Percentiles rank a stretch among this genome's conserved stretches.
Conservation (phyloP, 2,888 invertebrate species). For the Laothoe populi region DNA sequence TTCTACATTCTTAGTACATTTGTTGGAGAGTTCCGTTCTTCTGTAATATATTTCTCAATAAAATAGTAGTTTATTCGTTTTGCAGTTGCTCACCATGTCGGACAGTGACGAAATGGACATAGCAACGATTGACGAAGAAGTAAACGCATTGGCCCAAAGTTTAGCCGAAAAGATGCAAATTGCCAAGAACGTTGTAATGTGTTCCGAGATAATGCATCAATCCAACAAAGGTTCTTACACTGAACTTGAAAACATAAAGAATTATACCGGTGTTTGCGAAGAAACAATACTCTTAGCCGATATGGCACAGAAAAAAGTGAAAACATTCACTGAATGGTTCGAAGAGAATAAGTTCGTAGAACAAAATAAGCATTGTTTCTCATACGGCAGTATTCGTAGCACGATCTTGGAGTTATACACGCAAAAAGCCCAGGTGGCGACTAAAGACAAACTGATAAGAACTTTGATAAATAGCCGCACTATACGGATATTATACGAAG, state of each 20-base stretch:
- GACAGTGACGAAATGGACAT: not conserved
- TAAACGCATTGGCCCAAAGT: not conserved
- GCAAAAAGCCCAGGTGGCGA: not conserved
- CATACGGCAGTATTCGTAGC: not conserved
- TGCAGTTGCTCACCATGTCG: not conserved
- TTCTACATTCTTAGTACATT: too few relatives aligned
- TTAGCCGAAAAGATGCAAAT: conserved; percentile 15
- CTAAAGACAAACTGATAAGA: not conserved
- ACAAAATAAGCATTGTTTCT: not conserved
- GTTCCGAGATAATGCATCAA: not conserved
- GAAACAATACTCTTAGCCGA: not conserved
- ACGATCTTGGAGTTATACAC: conserved; percentile 12
- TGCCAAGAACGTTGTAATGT: not conserved
- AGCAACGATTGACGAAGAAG: not conserved
- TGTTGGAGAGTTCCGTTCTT: too few relatives aligned
- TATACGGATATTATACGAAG: not conserved
- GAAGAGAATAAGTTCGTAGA: not conserved
- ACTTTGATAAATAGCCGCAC: not conserved
- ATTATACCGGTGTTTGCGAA: conserved; percentile 10
- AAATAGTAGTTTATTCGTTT: not conserved
- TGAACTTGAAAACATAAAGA: not conserved
- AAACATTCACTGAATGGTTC: conserved; percentile 20
- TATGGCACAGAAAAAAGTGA: not conserved
- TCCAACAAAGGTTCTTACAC: too few relatives aligned
- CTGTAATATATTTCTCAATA: not conserved